Conservation (phyloP, 2,797 vertebrate genomes). For the Cyclopterus lumpus region DNA sequence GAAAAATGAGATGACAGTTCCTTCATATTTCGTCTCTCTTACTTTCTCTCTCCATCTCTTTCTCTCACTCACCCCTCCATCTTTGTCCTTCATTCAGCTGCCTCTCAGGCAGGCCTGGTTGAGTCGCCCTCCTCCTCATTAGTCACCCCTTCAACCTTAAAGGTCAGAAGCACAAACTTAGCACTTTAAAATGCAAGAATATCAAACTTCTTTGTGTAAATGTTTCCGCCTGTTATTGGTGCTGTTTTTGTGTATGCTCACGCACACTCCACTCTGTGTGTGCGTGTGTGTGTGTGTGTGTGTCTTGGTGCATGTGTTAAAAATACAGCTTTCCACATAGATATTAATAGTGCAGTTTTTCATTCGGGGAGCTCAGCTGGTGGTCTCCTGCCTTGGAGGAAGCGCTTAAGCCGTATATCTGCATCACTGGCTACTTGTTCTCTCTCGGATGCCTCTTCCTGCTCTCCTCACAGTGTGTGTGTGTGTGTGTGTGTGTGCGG, state of each 20-base stretch:
- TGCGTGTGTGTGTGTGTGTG: background rate
- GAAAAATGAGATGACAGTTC: conserved; percentile 68
- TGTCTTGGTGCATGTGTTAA: conserved; percentile 13
- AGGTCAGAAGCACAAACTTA: conserved; percentile 69
- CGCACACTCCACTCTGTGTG: background rate
- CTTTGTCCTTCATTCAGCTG: conserved; percentile 63
- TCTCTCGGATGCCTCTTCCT: conserved; percentile 13
- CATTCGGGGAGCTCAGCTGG: conserved; percentile 72
- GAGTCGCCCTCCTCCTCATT: conserved; percentile 54
- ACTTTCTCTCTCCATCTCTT: conserved; percentile 34
- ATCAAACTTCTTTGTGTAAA: conserved; percentile 55
- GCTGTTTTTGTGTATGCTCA: conserved; percentile 3
- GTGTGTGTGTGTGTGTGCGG: background rate
- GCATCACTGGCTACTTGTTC: conserved; percentile 58
- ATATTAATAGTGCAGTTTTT: conserved; percentile 70
- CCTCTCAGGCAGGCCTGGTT: conserved; percentile 58
- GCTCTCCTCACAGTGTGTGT: conserved; percentile 31
- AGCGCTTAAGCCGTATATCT: conserved; percentile 63
- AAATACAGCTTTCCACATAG: conserved; percentile 51
- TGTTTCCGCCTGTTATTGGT: conserved; percentile 15
- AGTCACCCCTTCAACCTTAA: conserved; percentile 75
- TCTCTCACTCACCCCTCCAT: conserved; percentile 54
- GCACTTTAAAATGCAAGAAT: conserved; percentile 58
- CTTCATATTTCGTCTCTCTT: conserved; percentile 67
- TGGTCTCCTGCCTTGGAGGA: conserved; percentile 66